Conservation (phyloP, 2,888 invertebrate genomes). For the Pristionchus fissidentatus region DNA sequence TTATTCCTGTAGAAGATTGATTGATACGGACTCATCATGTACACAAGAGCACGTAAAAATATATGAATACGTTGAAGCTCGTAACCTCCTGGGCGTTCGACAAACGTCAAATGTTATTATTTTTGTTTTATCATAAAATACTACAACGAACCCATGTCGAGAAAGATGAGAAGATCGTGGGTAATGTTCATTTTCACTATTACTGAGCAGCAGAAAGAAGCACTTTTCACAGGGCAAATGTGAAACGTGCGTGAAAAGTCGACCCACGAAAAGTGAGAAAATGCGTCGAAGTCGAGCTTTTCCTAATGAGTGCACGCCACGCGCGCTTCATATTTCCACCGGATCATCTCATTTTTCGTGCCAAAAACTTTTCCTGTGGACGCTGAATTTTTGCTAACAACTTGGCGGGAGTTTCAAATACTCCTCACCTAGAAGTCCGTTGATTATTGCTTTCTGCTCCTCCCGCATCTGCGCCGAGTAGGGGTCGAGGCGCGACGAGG, state of each 20-base stretch:
- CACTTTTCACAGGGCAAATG: no score
- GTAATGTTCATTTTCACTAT: neutral
- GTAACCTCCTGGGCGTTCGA: no score
- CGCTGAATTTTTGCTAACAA: no score
- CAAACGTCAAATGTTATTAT: no score
- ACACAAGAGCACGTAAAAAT: no score
- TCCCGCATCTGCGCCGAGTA: slow-evolving; percentile 60
- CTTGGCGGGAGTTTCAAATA: no score
- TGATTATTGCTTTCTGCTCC: slow-evolving; percentile 62
- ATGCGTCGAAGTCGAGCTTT: neutral
- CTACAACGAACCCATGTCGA: neutral
- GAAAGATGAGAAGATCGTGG: neutral
- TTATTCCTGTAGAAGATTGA: slow-evolving; percentile 55
- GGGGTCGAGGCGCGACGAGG: slow-evolving; percentile 56
- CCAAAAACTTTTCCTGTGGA: neutral
- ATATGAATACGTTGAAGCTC: no score
- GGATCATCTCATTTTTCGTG: neutral
- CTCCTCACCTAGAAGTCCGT: slow-evolving; percentile 60
- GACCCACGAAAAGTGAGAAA: neutral
- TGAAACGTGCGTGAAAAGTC: no score
- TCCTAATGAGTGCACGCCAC: neutral
- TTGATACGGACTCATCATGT: no score
- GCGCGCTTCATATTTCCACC: neutral
- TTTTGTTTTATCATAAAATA: neutral
- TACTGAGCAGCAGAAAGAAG: no score